Evolutionary conservation across 2,888 invertebrate genomes (phyloP).

Genomic region (Sinohyriopsis cumingii): DNA sequence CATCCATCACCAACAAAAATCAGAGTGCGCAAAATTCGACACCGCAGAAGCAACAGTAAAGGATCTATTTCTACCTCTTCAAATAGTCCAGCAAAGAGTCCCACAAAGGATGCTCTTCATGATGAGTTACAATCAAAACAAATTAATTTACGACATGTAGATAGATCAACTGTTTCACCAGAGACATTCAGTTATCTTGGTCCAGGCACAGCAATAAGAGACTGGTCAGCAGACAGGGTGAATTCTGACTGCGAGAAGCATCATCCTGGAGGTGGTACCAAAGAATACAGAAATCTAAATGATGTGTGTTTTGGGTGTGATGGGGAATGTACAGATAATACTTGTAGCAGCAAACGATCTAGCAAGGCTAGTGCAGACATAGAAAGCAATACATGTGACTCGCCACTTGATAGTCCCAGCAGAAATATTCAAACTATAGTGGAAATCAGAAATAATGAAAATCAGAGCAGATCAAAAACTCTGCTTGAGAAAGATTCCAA

Average conservation of each 20-base stretch:
- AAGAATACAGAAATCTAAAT: constrained; percentile 59
- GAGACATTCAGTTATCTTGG: constrained; percentile 61
- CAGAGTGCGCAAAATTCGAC: constrained; percentile 66
- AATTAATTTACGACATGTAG: constrained; percentile 44
- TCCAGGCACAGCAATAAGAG: constrained; percentile 61
- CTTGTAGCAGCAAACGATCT: constrained; percentile 55
- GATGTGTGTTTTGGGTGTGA: constrained; percentile 70
- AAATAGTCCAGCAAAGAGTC: constrained; percentile 58
- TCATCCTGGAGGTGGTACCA: constrained; percentile 15
- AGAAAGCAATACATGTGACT: constrained; percentile 60
- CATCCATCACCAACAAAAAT: constrained; percentile 64
- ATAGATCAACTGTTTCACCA: constrained; percentile 40
- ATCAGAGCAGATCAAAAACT: constrained; percentile 51
- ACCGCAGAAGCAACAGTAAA: constrained; percentile 69
- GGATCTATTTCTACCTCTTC: constrained; percentile 60
- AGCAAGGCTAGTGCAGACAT: constrained; percentile 54
- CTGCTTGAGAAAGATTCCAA: constrained; percentile 61
- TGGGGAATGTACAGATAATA: constrained; percentile 65
- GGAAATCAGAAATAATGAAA: constrained; percentile 45
- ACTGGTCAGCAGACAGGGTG: constrained; percentile 26
- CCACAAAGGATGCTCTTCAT: constrained; percentile 59
- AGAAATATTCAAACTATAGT: constrained; percentile 36
- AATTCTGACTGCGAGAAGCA: constrained; percentile 10
- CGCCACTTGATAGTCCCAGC: constrained; percentile 50
- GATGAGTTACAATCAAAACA: constrained; percentile 51